Base-by-base conservation (phyloP, 2,113 vertebrate species). In the Psilopogon haemacephalus region DNA sequence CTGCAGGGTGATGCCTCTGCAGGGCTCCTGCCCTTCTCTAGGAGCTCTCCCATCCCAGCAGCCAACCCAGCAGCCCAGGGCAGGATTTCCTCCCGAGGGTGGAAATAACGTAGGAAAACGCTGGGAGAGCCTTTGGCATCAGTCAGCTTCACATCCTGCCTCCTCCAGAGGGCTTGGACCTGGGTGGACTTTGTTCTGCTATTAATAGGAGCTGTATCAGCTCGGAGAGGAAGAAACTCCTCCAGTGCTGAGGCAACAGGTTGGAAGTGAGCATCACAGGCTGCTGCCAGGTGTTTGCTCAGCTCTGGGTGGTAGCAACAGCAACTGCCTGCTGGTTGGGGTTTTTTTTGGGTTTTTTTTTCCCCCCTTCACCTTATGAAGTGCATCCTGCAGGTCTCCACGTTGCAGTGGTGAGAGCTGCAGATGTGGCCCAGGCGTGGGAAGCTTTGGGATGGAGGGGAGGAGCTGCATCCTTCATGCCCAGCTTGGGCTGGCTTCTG, bases 11-110 rank as follows among this genome's bases (percentile, higher is more conserved):
- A 11, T 40, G n/a, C 60, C 33, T 75, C 72, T 60, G 63, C 71
- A 48, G 74, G 44, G 32, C n/a, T 73, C 76, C 67, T n/a, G 23
- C 35, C 20, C 40, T 1, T 0, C 3, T 2, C 1, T 1, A 0
- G 17, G 68, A 75, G 37, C 32, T 65, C 58, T 76, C 79, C 52
- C 30, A 0, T 54, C 75, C 85, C 75, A 42, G 83, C n/a, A 38
- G n/a, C 44, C 2, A 8, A 65, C 56, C 86, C 79, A 5, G 48
- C 71, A 37, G 52, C 37, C 59, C 8, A 1, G 55, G 26, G 85
- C 95, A 93, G 95, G 95, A 94, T 96, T 95, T 96, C 94, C 94
- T 96, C 82, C 90, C 0, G 0, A 30, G 82, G 54, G n/a, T 89
- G 94, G 94, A 94, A 96, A 54, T 79, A 88, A 88, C 30, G 4